phyloP scores from a whole-genome alignment of 2,888 invertebrate species.

The Meteorus cinctellus region DNA sequence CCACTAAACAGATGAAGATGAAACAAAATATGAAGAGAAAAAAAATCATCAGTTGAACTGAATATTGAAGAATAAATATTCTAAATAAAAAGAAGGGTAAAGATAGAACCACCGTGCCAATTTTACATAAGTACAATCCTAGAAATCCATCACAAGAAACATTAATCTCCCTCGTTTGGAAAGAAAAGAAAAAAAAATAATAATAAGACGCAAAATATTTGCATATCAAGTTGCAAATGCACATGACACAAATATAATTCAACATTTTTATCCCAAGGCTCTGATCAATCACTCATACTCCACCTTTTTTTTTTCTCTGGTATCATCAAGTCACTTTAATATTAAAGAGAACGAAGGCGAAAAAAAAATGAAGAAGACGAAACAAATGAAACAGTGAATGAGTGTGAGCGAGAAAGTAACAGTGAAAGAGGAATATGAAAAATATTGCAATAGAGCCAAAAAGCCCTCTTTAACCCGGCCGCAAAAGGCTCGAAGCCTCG shows the following conservation, averaged over 20 bases:
- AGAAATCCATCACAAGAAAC: slow-evolving; percentile 51
- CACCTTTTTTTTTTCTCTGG: slow-evolving; percentile 49
- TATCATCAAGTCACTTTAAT: slow-evolving; percentile 51
- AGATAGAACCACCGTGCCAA: not conserved
- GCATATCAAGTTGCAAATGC: slow-evolving; percentile 69
- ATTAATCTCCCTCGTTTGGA: slow-evolving; percentile 66
- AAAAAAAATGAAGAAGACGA: no score
- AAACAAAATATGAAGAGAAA: not conserved
- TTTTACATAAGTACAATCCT: slow-evolving; percentile 9
- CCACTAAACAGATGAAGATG: not conserved
- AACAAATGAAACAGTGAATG: slow-evolving; percentile 16
- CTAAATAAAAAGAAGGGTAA: slow-evolving; percentile 11
- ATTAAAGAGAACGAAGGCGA: not conserved
- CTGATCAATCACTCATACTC: slow-evolving; percentile 44
- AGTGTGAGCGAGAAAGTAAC: not conserved
- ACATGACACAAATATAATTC: slow-evolving; percentile 24
- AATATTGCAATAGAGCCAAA: slow-evolving; percentile 4
- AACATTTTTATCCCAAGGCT: slow-evolving; percentile 27
- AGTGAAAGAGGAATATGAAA: not conserved
- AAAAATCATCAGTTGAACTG: not conserved
- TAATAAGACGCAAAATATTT: slow-evolving; percentile 69
- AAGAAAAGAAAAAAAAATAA: not conserved
- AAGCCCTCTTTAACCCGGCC: slow-evolving; percentile 38
- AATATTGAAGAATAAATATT: not conserved
- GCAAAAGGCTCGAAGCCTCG: slow-evolving; percentile 42